A percentile compares a stretch with the other conserved stretches of the same genome.
Evolutionary conservation across 2,113 vertebrate species (phyloP).

Genomic region (Leptobrachium ailaonicum): DNA sequence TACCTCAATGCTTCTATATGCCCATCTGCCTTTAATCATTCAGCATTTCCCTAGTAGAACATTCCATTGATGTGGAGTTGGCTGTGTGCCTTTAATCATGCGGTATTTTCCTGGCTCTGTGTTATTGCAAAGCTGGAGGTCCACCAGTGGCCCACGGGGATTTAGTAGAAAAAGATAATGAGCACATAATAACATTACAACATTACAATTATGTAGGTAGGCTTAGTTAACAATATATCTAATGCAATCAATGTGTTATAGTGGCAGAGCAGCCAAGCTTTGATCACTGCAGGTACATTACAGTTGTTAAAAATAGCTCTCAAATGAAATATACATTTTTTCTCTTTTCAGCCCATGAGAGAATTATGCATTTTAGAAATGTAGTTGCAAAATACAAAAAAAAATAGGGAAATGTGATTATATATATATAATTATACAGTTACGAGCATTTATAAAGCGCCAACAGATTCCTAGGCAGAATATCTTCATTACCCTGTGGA

Average conservation of each 20-base stretch:
- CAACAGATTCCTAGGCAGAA: too few species aligned
- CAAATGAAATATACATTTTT: not conserved
- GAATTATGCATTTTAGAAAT: too few species aligned
- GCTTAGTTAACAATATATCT: not conserved
- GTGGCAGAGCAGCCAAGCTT: not conserved
- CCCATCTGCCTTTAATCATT: slow-evolving; percentile 13
- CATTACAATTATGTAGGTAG: not conserved
- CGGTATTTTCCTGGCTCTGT: not conserved
- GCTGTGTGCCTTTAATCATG: slow-evolving; percentile 23
- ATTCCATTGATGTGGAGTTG: slow-evolving; percentile 15
- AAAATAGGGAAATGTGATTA: too few species aligned
- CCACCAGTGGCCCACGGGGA: slow-evolving; percentile 5
- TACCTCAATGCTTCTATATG: not conserved
- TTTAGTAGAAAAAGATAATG: slow-evolving; percentile 15
- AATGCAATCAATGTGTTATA: slow-evolving; percentile 4
- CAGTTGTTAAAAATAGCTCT: not conserved
- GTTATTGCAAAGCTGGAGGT: slow-evolving; percentile 29
- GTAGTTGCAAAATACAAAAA: too few species aligned
- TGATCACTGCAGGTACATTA: not conserved
- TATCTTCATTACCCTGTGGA: too few species aligned
- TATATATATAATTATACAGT: too few species aligned
- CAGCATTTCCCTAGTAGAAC: not conserved
- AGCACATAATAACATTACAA: slow-evolving; percentile 27
- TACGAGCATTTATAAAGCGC: too few species aligned
- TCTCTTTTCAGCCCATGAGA: not conserved